Conservation (phyloP, 2,888 invertebrate genomes). For the Sisyra terminalis region DNA sequence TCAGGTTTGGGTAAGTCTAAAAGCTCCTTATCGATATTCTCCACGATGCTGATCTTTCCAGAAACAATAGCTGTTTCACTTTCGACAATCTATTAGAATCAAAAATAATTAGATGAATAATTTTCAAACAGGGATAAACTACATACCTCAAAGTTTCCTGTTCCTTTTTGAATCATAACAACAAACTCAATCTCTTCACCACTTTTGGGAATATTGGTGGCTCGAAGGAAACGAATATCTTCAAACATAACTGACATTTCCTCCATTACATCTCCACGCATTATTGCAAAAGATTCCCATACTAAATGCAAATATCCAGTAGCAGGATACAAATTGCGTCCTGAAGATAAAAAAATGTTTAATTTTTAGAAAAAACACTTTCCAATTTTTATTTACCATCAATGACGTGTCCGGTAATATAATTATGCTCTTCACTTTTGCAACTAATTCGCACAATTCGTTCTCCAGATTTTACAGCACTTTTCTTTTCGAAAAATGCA, state of each 20-base stretch:
- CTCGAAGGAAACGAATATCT: constrained; percentile 38
- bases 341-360: constrained; percentile 16
- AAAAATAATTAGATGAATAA: not conserved
- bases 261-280: constrained; percentile 22
- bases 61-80: constrained; percentile 51
- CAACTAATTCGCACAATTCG: constrained; percentile 40
- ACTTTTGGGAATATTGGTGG: constrained; percentile 33
- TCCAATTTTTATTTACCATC: constrained; percentile 43
- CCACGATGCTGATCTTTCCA: constrained; percentile 44
- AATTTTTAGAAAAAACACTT: not conserved
- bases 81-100: constrained; percentile 40
- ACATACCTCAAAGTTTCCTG: constrained; percentile 25
- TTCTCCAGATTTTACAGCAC: constrained; percentile 50
- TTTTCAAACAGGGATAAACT: constrained; percentile 14
- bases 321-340: constrained; percentile 38
- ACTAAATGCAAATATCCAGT: constrained; percentile 33
- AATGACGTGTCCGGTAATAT: constrained; percentile 62
- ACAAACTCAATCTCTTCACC: constrained; percentile 21
- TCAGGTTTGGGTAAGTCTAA: constrained; percentile 28
- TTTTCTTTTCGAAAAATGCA: constrained; percentile 47
- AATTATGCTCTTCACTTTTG: constrained; percentile 43
- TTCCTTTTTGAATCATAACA: constrained; percentile 25
- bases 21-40: constrained; percentile 36
- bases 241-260: constrained; percentile 37
- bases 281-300: constrained; percentile 35